Base-by-base conservation (phyloP, 2,888 invertebrate species). In the Tricholauxania praeusta region DNA sequence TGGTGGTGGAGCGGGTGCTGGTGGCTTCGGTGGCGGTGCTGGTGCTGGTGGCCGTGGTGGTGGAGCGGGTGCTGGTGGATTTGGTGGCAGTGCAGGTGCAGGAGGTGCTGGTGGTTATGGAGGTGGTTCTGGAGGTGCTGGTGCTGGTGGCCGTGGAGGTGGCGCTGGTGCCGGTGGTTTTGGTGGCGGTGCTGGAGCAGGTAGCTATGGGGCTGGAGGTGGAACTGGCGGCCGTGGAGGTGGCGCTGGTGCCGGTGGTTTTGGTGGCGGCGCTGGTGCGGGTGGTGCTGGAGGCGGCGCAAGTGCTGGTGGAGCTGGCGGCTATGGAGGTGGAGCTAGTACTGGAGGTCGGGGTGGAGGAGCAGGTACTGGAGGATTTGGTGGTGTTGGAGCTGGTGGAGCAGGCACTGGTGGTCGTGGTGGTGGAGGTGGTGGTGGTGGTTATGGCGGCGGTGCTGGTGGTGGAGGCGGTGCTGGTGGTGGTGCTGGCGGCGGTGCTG, bases 81-180 rank as follows among this genome's bases (percentile, higher is more conserved):
- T 76, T 17, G 79, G 78, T 47, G 79, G 78, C 6, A 83, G 80
- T 4, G 81, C 64, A 8, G 90, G 78, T 72, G 60, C 22, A 10
- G 63, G 72, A 12, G 62, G 65, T 12, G 77, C 74, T 22, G 81
- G 79, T 28, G 79, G 78, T 22, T 77, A 78, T 28, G 80, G 80
- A 7, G 72, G 78, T 71, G 74, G 72, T 10, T 76, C 77, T 28
- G 71, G 72, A n/a, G 75, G 72, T n/a, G 75, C 72, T 7, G 67
- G 79, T 17, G 79, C 76, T n/a, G n/a, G n/a, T n/a, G n/a, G n/a
- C 51, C 1, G 74, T 15, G 79, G 79, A 32, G 79, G 79, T 8
- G 81, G 79, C n/a, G 74, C 80, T 64, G 71, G 74, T 8, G 77
- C 75, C 7, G 79, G 73, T 15, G 72, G 71, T 19, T 57, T 19